Evolutionary conservation across 2,797 vertebrate species (phyloP).

Genomic region (Poeciliopsis infans): DNA sequence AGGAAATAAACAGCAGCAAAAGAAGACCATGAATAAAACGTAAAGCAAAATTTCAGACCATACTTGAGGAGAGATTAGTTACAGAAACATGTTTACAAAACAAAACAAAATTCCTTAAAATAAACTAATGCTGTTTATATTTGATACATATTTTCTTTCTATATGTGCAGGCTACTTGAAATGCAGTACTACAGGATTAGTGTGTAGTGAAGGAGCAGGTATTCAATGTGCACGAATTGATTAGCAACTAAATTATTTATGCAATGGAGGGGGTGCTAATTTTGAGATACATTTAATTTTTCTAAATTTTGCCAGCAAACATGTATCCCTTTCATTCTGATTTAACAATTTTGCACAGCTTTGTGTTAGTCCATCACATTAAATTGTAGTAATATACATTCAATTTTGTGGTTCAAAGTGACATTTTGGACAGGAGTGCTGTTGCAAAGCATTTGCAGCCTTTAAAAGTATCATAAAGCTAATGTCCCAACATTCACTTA

Average conservation of each 20-base stretch:
- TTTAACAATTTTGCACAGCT: neutral
- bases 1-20: slow-evolving; percentile 16
- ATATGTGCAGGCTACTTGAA: neutral
- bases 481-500: slow-evolving; percentile 6
- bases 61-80: neutral
- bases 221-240: neutral
- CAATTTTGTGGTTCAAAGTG: neutral
- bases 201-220: neutral
- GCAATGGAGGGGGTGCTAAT: neutral
- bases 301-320: neutral
- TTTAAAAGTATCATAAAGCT: slow-evolving; percentile 9
- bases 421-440: neutral
- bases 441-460: neutral
- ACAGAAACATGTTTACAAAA: neutral
- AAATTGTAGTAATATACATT: neutral
- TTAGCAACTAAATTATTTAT: neutral
- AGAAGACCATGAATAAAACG: neutral
- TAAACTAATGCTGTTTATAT: neutral
- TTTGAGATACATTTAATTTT: neutral
- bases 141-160: neutral
- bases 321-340: neutral
- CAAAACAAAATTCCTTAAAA: neutral
- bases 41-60: neutral
- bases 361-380: neutral
- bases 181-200: neutral